These are phyloP conservation scores for Merops nubicus DNA, from an alignment of 2,113 vertebrate genomes.

Conservation along the genomic window DNA sequence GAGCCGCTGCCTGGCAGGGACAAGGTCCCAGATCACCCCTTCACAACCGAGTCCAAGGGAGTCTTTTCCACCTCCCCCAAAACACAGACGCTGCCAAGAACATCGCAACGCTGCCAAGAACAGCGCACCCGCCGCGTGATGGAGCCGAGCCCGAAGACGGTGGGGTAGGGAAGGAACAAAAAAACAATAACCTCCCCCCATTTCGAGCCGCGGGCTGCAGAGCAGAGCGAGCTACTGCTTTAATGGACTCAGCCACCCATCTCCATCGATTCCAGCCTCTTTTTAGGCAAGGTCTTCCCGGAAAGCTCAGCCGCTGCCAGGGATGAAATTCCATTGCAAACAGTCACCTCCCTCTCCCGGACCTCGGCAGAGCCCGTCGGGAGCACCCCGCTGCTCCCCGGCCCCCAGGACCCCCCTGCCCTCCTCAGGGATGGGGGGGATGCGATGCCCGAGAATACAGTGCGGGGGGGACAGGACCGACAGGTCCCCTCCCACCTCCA, in stretches of 20 bases:
- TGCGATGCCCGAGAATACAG: accelerated
- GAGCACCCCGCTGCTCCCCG: not conserved
- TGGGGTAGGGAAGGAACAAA: not conserved
- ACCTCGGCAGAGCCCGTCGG: accelerated
- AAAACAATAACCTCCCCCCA: accelerated
- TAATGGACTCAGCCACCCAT: not conserved
- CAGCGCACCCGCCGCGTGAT: accelerated
- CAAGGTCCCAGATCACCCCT: not conserved
- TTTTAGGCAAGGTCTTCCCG: not conserved
- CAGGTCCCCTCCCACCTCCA: not conserved
- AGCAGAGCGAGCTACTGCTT: not conserved
- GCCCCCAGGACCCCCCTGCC: not conserved
- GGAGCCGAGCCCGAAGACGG: accelerated
- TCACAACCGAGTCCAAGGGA: accelerated
- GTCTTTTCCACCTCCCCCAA: not conserved
- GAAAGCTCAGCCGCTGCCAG: not conserved
- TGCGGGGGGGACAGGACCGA: not conserved
- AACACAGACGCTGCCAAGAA: not conserved
- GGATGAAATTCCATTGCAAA: not conserved
- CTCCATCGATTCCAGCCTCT: not conserved
- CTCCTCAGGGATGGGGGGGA: accelerated
- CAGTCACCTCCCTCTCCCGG: not conserved
- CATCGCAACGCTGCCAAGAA: not conserved
- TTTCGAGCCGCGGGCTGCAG: not conserved
- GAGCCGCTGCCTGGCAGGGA: not conserved